Evolutionary conservation across 30 jellyfish, hydroid and myxozoan genomes (phyloP).

Genomic region (Cassiopea andromeda): DNA sequence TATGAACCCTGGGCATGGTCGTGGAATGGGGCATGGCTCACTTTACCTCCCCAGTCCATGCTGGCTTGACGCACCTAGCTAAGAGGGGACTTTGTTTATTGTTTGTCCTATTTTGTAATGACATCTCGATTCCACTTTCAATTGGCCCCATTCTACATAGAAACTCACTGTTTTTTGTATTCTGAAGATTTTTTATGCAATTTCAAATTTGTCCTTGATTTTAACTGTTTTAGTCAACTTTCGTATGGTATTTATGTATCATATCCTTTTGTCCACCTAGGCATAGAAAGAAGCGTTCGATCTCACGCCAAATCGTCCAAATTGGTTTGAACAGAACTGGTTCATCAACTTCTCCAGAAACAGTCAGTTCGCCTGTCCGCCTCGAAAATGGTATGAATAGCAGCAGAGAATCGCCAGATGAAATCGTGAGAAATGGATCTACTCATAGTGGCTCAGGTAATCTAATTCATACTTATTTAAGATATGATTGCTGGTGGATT

Average conservation of each 20-base stretch:
- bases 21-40: too few species aligned
- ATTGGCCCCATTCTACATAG: too few species aligned
- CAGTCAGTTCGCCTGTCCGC: constrained; percentile 42
- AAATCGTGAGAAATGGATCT: constrained; percentile 47
- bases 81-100: too few species aligned
- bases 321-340: constrained; percentile 66
- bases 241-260: background rate
- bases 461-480: background rate
- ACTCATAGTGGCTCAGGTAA: constrained; percentile 40
- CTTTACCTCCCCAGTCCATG: too few species aligned
- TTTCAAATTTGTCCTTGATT: background rate
- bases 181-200: background rate
- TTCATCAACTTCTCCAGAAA: constrained; percentile 66
- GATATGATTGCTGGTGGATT: too few species aligned
- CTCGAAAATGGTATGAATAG: constrained; percentile 68
- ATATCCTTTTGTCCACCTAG: background rate
- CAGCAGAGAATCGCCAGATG: constrained; percentile 71
- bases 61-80: too few species aligned
- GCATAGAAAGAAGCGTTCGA: constrained; percentile 39
- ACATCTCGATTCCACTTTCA: too few species aligned
- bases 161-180: too few species aligned
- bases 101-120: too few species aligned
- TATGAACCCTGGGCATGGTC: too few species aligned
- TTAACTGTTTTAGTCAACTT: background rate
- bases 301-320: constrained; percentile 46